Evolutionary conservation across 2,797 vertebrate species (phyloP), one percentile per base, ranked within the genome.

Genomic region (Gadopsis bispinosus): DNA sequence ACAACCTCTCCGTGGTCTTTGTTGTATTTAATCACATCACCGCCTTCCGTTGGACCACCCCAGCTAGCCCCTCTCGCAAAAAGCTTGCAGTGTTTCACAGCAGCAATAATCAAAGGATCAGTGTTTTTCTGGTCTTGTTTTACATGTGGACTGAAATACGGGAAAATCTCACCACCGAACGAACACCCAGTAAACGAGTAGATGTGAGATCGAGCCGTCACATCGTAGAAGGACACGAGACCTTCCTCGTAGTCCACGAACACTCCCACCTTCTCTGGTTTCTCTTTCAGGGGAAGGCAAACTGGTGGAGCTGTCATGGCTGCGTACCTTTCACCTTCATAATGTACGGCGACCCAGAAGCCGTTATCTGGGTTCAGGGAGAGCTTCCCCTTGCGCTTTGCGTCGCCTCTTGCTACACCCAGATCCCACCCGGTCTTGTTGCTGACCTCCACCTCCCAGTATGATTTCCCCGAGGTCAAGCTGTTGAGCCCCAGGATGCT

Each of bases 141-240:
- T 5, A 31, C 4, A 1, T 92, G 91, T 1, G 89, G 91, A 59
- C 91, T 91, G 70, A 93, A 85, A 64, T 93, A 93, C 0, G 91
- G 92, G 22, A 82, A 60, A n/a, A 94, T 67, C 20, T 77, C 54
- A 1, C 39, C 79, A 5, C 0, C 35, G 48, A 93, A 92, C 1
- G 16, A 66, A 60, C 88, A 89, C 3, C 45, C 33, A 0, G 74
- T 85, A 43, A 92, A 92, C 0, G 91, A 85, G 81, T 89, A 87
- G 39, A 93, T 90, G 53, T 88, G 90, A 47, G 73, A 68, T 14
- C 60, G 26, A n/a, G 83, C 53, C 0, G 19, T 62, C 20, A 83
- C 59, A 16, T 93, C 33, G 5, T 92, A 92, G 45, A 93, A 92
- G 22, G 92, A 93, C 60, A 93, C 73, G 0, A 91, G 60, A 6